Evolutionary conservation across 2,888 invertebrate genomes (phyloP), one percentile per base, ranked within the genome.

Genomic region (Lypha dubia): DNA sequence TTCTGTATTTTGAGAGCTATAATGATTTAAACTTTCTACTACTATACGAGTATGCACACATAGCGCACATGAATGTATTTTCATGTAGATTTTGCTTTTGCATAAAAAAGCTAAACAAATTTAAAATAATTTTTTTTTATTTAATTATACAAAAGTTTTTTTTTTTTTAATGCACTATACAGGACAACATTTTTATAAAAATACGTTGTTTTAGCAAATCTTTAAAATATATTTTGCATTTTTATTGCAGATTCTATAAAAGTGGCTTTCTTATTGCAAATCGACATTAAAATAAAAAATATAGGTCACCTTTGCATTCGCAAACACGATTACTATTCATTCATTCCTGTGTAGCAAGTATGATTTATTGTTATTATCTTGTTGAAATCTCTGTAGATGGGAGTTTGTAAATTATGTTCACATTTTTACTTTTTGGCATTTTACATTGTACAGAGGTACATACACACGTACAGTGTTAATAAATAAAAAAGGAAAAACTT

Each of bases 341-440:
- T 70, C 56, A 17, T 71, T 70, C 56, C 7, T 79, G 44, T 63
- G 44, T 13, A 70, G n/a, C 32, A n/a, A 44, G 22, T 74, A 68
- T 80, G 67, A 74, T 68, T 68, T 73, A 79, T 79, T n/a, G n/a
- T n/a, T 71, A 71, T 70, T 71, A 46, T 58, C 73, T 67, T 60
- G 58, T 74, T 74, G 41, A 63, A 79, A 58, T 46, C 20, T 28
- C 67, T 80, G 24, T 28, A 58, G 56, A 63, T 65, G 22, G n/a
- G 41, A 56, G 53, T 44, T 75, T 65, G 28, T 32, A 28, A 63
- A 63, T 44, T 49, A 58, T 60, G 20, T 60, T 53, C 44, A 58
- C 11, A 49, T 49, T 60, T 73, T 41, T 38, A 24, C 8, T 46
- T 46, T 60, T 38, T 51, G 13, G 17, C 32, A 22, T 49, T 2